Base-by-base conservation (phyloP, 2,797 vertebrate genomes). In the Bradypodion pumilum region DNA sequence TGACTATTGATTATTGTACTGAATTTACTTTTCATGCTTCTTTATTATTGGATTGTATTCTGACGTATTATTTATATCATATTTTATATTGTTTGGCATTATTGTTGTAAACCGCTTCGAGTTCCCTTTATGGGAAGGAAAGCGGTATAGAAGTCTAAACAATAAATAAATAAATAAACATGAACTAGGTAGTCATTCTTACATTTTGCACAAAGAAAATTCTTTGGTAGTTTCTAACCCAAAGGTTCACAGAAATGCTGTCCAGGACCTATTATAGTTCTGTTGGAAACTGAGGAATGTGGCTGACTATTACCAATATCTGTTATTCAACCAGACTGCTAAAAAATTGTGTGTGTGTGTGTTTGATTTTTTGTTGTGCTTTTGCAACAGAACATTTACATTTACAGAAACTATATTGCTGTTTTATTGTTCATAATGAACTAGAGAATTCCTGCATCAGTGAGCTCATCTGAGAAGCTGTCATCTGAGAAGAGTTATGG, bases 371-470 rank as follows among this genome's bases (percentile, higher is more conserved):
- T 13, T 56, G 52, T 56, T 19, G 52, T 2, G 52, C 46, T 69
- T 25, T 60, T 72, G 52, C 8, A 68, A 6, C 32, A n/a, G n/a
- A n/a, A n/a, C n/a, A n/a, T n/a, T n/a, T 65, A 68, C 12, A 19
- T 68, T 66, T 68, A 66, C n/a, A 66, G 35, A 66, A 40, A 52
- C 3, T 66, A 2, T 32, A 40, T 52, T 72, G 13, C 5, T 70
- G 25, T 3, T 69, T 76, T 81, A 76, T 12, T 76, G 65, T 81
- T 81, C 52, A 62, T 76, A 73, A 52, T 78, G 68, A 80, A 40
- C 77, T 77, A 56, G 2, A 78, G 25, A 37, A 70, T 46, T 78
- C 37, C 56, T 72, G 4, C 73, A n/a, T 75, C 73, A 75, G 12
- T 78, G 69, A 23, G 4, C 23, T 70, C 25, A 59, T 77, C 65